A percentile compares a stretch with the other conserved stretches of the same genome.
These are phyloP conservation scores for Keiferia lycopersicella DNA, from an alignment of 2,888 invertebrate species.

Conservation along the genomic window DNA sequence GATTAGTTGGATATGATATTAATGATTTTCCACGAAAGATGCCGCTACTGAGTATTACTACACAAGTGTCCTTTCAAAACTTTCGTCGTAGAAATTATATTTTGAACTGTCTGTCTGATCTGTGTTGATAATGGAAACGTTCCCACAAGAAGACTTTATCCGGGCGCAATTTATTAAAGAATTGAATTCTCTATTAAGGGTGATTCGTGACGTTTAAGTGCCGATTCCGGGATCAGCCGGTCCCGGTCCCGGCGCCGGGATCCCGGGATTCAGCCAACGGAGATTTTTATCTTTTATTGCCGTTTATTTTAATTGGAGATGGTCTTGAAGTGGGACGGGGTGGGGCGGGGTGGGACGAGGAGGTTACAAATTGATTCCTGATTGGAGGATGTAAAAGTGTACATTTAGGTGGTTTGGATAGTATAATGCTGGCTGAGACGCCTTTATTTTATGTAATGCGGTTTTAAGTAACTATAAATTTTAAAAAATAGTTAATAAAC, in stretches of 20 bases:
- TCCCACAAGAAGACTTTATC: slow-evolving; percentile 43
- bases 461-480: too few species aligned
- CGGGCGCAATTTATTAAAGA: slow-evolving; percentile 72
- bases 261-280: slow-evolving; percentile 29
- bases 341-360: too few species aligned
- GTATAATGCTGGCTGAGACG: too few species aligned
- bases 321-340: slow-evolving; percentile 8
- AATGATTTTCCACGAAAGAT: too few species aligned
- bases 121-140: slow-evolving; percentile 45
- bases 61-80: too few species aligned
- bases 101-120: too few species aligned
- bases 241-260: slow-evolving; percentile 39
- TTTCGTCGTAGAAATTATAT: too few species aligned
- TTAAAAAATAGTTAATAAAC: too few species aligned
- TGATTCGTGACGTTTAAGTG: slow-evolving; percentile 67
- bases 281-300: slow-evolving; percentile 28
- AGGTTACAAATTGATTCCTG: background rate
- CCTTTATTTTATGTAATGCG: too few species aligned
- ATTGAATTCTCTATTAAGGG: slow-evolving; percentile 70
- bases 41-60: too few species aligned
- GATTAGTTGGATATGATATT: too few species aligned
- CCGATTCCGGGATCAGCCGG: slow-evolving; percentile 49
- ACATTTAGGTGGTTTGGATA: too few species aligned
- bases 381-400: background rate
- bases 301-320: slow-evolving; percentile 31